Evolutionary conservation across 2,888 invertebrate species (phyloP).

Genomic region (Taphrorychus bicolor): DNA sequence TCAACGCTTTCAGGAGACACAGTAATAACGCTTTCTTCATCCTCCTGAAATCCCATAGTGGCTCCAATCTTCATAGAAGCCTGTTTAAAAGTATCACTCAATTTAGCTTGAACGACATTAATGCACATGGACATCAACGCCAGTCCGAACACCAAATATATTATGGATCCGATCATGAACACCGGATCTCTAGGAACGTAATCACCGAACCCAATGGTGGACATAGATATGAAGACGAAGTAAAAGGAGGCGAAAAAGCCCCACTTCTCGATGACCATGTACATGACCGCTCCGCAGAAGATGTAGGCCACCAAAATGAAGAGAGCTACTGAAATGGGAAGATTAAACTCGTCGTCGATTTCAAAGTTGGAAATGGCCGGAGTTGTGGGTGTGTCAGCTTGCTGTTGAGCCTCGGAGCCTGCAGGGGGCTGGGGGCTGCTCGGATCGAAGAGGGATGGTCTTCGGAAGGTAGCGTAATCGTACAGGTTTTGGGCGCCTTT

Average conservation of each 20-base stretch:
- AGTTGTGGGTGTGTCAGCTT: constrained; percentile 65
- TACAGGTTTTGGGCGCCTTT: constrained; percentile 83
- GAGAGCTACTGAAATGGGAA: constrained; percentile 91
- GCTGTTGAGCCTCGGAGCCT: neutral
- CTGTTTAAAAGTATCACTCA: constrained; percentile 75
- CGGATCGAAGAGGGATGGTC: constrained; percentile 67
- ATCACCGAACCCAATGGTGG: constrained; percentile 97
- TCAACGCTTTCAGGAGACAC: constrained; percentile 11
- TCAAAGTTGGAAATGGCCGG: constrained; percentile 80
- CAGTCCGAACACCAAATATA: constrained; percentile 92
- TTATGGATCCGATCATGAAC: constrained; percentile 88
- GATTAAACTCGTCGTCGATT: constrained; percentile 92
- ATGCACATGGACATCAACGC: constrained; percentile 97
- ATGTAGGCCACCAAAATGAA: constrained; percentile 85
- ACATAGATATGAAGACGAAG: constrained; percentile 96
- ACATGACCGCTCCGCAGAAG: constrained; percentile 83
- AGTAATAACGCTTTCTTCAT: constrained; percentile 61
- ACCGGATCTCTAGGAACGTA: constrained; percentile 81
- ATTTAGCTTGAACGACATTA: constrained; percentile 90
- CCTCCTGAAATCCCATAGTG: constrained; percentile 79
- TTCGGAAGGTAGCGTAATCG: constrained; percentile 76
- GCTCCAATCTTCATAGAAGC: constrained; percentile 87
- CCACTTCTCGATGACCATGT: constrained; percentile 83
- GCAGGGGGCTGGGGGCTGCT: constrained; percentile 29
- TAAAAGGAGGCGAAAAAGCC: constrained; percentile 92